Conservation (phyloP, 2,888 invertebrate genomes). For the Cosmorhoe ocellata region DNA sequence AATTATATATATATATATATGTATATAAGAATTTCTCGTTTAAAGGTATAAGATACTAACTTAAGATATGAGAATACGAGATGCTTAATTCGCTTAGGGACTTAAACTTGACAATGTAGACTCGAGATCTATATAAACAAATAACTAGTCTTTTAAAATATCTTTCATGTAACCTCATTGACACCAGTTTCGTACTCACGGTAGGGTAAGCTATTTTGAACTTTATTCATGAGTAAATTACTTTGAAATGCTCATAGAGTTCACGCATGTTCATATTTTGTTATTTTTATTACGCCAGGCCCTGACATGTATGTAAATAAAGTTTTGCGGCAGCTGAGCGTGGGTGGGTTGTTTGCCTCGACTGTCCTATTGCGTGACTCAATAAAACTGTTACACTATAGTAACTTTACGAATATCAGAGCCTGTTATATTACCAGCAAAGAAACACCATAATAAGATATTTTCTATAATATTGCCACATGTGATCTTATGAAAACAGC, state of each 20-base stretch:
- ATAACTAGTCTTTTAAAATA: too few species aligned
- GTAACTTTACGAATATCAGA: conserved; percentile 42
- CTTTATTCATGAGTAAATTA: not conserved
- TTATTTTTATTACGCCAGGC: conserved; percentile 29
- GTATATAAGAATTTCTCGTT: too few species aligned
- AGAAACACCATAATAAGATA: conserved; percentile 13
- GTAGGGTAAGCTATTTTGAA: conserved; percentile 8
- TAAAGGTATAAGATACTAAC: too few species aligned
- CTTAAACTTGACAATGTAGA: too few species aligned
- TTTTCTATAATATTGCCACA: too few species aligned
- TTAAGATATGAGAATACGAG: too few species aligned
- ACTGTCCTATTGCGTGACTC: conserved; percentile 71
- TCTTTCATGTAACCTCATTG: too few species aligned
- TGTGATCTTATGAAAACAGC: too few species aligned
- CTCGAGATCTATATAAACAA: too few species aligned
- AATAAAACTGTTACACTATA: conserved; percentile 67
- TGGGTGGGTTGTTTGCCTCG: conserved; percentile 78
- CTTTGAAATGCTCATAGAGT: conserved; percentile 21
- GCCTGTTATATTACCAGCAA: conserved; percentile 49
- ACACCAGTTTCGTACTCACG: conserved; percentile 3
- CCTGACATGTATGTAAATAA: conserved; percentile 50
- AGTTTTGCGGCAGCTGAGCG: conserved; percentile 51
- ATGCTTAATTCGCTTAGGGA: too few species aligned
- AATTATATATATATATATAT: too few species aligned
- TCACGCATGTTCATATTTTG: conserved; percentile 28